Percentiles rank a stretch among this genome's conserved stretches.
Evolutionary conservation across 2,888 invertebrate genomes (phyloP).

Genomic region (Platycheirus rosarum): DNA sequence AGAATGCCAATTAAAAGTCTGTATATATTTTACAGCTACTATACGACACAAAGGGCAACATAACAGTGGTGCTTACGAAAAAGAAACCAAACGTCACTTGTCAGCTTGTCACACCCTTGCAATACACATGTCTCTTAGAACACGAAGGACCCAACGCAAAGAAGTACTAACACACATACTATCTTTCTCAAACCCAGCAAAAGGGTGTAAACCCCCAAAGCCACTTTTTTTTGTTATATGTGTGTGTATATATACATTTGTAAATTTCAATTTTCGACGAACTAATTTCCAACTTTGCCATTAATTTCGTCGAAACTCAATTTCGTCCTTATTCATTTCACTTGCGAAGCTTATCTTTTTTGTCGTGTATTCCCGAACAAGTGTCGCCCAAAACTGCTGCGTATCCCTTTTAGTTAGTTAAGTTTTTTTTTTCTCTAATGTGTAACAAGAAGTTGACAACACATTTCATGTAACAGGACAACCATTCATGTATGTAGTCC

Average conservation of each 20-base stretch:
- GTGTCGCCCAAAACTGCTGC: constrained; percentile 51
- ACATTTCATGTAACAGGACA: constrained; percentile 34
- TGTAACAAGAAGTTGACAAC: constrained; percentile 42
- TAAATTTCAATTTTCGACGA: constrained; percentile 20
- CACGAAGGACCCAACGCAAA: too few relatives aligned
- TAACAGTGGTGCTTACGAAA: too few relatives aligned
- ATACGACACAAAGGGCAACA: too few relatives aligned
- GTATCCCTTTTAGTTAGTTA: constrained; percentile 38
- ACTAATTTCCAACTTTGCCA: constrained; percentile 29
- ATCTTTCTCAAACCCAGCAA: neutral
- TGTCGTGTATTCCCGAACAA: constrained; percentile 13
- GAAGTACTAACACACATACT: too few relatives aligned
- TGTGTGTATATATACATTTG: neutral
- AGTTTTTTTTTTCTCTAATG: constrained; percentile 1
- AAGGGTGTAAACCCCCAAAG: neutral
- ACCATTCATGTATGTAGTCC: constrained; percentile 23
- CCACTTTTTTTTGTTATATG: too few relatives aligned
- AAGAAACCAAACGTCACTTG: too few relatives aligned
- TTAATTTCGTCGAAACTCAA: constrained; percentile 44
- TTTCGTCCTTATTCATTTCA: constrained; percentile 16
- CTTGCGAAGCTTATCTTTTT: constrained; percentile 14
- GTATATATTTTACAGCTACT: too few relatives aligned
- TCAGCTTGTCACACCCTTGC: too few relatives aligned
- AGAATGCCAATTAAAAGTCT: too few relatives aligned
- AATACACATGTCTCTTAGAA: too few relatives aligned